Percentiles rank a stretch among this genome's conserved stretches.
These are phyloP conservation scores for Drosophila sp. DNA, from an alignment of 1,140 invertebrate genomes.

Conservation along the genomic window DNA sequence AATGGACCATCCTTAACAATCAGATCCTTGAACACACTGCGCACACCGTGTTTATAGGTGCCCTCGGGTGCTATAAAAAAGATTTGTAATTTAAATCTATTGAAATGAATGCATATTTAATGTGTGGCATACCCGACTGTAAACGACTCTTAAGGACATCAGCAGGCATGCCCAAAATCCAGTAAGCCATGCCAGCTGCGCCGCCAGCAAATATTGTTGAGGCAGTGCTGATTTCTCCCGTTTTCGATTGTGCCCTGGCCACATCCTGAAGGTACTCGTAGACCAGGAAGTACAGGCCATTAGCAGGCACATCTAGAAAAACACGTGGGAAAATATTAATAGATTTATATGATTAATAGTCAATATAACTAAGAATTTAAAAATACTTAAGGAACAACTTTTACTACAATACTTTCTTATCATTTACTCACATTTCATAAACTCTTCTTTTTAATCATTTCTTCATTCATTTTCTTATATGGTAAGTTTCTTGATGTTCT, in stretches of 20 bases:
- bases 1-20: conserved; percentile 92
- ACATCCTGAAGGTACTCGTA: conserved; percentile 95
- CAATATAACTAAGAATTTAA: neutral
- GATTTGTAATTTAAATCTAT: neutral
- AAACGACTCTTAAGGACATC: conserved; percentile 99
- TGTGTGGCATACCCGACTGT: conserved; percentile 91
- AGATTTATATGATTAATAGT: too few relatives aligned
- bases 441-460: neutral
- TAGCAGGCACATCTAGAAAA: conserved; percentile 85
- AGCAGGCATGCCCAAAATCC: conserved; percentile 98
- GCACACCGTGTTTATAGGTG: conserved; percentile 93
- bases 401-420: neutral
- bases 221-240: conserved; percentile 85
- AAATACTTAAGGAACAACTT: conserved; percentile 11
- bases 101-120: neutral
- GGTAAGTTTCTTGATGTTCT: conserved; percentile 14
- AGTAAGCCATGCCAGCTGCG: conserved; percentile 97
- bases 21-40: conserved; percentile 92
- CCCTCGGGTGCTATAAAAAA: conserved; percentile 91
- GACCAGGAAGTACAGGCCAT: conserved; percentile 98
- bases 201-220: conserved; percentile 97
- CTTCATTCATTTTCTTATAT: conserved; percentile 8
- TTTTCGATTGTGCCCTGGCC: conserved; percentile 81
- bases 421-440: conserved; percentile 42
- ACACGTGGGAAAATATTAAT: neutral